Evolutionary conservation across 2,888 invertebrate species (phyloP).

Genomic region (Andrena trimmerana): DNA sequence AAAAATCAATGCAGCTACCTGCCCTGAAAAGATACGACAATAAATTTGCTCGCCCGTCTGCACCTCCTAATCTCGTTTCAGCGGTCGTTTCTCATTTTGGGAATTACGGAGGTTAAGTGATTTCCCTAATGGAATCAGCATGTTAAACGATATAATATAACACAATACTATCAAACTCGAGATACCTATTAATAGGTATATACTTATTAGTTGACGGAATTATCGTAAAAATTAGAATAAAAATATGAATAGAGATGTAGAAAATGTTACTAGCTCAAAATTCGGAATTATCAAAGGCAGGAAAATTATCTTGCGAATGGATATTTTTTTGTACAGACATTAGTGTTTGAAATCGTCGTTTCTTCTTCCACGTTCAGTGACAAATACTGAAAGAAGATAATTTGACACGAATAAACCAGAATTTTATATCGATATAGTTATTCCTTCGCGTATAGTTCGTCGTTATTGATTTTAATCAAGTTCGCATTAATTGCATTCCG

Average conservation of each 20-base stretch:
- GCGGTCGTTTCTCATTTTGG: conserved; percentile 18
- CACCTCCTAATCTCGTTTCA: conserved; percentile 37
- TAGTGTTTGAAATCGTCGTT: neutral
- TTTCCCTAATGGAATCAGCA: neutral
- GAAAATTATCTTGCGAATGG: too few relatives aligned
- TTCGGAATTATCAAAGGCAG: too few relatives aligned
- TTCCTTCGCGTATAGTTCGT: conserved; percentile 48
- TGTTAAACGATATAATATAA: neutral
- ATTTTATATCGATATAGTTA: conserved; percentile 7
- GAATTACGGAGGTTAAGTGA: neutral
- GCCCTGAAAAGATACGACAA: conserved; percentile 68
- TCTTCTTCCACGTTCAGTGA: neutral
- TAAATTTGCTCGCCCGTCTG: conserved; percentile 33
- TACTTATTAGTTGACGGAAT: neutral
- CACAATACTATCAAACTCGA: neutral
- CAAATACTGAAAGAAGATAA: neutral
- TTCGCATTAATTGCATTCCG: conserved; percentile 47
- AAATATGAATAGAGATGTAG: too few relatives aligned
- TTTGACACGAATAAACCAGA: neutral
- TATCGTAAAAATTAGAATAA: neutral
- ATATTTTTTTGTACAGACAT: neutral
- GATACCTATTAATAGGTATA: neutral
- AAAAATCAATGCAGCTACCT: conserved; percentile 77
- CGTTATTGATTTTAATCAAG: conserved; percentile 69
- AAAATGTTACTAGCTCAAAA: too few relatives aligned